Conservation (phyloP, 2,888 invertebrate species). For the Drosophila mulleri region DNA sequence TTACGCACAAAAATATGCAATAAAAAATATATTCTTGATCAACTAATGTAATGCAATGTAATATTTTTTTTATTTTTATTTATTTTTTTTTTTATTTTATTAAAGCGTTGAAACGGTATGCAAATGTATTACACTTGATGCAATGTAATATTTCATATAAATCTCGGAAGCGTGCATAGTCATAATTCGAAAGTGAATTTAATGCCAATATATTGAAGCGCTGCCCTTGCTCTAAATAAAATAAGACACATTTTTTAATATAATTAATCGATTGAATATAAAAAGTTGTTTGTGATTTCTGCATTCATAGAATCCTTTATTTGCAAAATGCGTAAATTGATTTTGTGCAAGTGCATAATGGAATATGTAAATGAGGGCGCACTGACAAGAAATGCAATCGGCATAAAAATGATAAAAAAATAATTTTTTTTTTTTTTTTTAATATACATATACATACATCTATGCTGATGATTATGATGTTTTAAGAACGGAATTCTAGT, state of each 20-base stretch:
- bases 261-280: background rate
- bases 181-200: too few relatives aligned
- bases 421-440: too few relatives aligned
- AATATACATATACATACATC: too few relatives aligned
- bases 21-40: too few relatives aligned
- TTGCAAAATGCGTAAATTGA: background rate
- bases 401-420: background rate
- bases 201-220: background rate
- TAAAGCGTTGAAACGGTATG: too few relatives aligned
- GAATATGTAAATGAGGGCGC: slow-evolving; percentile 4
- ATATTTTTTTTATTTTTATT: too few relatives aligned
- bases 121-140: too few relatives aligned
- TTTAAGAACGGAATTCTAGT: background rate
- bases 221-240: background rate
- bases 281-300: background rate
- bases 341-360: background rate
- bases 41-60: too few relatives aligned
- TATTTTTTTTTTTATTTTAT: too few relatives aligned
- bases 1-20: too few relatives aligned
- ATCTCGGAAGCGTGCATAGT: too few relatives aligned
- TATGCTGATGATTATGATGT: background rate
- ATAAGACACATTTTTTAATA: background rate
- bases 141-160: too few relatives aligned
- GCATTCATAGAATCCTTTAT: background rate
- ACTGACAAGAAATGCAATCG: background rate